These are phyloP conservation scores for Rutilus rutilus DNA, from an alignment of 2,113 vertebrate species.

Conservation along the genomic window DNA sequence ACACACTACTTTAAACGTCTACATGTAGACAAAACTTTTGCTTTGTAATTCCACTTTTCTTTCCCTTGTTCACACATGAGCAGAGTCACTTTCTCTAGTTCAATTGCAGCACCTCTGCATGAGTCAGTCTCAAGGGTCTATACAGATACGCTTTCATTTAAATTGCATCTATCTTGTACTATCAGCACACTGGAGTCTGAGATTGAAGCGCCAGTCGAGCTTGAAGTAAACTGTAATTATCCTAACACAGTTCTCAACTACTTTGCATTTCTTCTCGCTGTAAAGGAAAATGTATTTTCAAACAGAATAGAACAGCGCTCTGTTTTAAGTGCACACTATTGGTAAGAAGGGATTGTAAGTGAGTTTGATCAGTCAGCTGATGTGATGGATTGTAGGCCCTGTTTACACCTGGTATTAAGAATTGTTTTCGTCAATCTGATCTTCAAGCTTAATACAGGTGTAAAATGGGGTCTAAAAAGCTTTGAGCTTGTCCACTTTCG, in stretches of 20 bases:
- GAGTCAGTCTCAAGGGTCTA: slow-evolving; percentile 8
- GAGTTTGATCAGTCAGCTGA: neutral
- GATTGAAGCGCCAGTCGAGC: slow-evolving; percentile 23
- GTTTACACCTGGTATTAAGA: too few species aligned
- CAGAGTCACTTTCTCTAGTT: slow-evolving; percentile 11
- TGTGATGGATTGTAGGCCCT: neutral
- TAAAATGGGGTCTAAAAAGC: too few species aligned
- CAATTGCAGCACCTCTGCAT: slow-evolving; percentile 10
- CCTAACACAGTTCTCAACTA: slow-evolving; percentile 12
- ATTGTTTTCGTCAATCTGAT: too few species aligned
- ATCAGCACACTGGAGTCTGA: slow-evolving; percentile 13
- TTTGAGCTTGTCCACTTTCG: too few species aligned
- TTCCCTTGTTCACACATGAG: slow-evolving; percentile 16
- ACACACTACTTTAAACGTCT: slow-evolving; percentile 14
- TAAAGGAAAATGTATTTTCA: neutral
- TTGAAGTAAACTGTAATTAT: slow-evolving; percentile 33
- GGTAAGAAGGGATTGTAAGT: neutral
- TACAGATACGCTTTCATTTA: slow-evolving; percentile 35
- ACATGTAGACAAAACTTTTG: neutral
- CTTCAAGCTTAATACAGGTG: too few species aligned
- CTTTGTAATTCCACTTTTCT: neutral
- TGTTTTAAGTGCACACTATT: neutral
- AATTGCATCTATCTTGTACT: slow-evolving; percentile 30
- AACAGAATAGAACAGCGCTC: neutral
- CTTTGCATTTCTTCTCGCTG: neutral